Base-by-base conservation (phyloP, 2,888 invertebrate species). In the Hyalella azteca region DNA sequence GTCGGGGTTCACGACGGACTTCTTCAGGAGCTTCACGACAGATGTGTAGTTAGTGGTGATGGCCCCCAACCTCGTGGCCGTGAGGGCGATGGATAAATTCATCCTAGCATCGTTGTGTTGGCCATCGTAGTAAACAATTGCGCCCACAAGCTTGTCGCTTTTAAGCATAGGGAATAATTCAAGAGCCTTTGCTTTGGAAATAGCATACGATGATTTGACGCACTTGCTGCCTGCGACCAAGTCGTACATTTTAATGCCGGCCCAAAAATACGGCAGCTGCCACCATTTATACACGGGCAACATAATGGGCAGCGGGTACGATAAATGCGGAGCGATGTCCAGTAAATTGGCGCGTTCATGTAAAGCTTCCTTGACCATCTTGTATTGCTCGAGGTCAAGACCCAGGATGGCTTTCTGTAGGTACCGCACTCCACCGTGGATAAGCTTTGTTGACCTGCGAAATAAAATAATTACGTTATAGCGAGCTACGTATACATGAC, bases 31-130 rank as follows among this genome's bases (percentile, higher is more conserved):
- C 85, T 92, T 91, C 41, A 91, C 89, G 1, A 95, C 96, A 86
- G 92, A 92, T 40, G 95, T 94, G 88, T 99, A 98, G 90, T 99
- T 99, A 60, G 93, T 94, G 78, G 97, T 93, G 32, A 95, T 94
- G 54, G 98, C 98, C 77, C 99, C 99, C 86, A 96, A 93, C 26
- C 75, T 41, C 0, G 97, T 94, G 0, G 99, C 98, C 0, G 98
- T 97, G 85, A 99, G 88, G 0, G 97, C 97, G 80, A 99, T 93
- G 0, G 97, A 94, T 85, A 99, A 89, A 88, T 97, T 97, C 98
- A 99, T 99, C 84, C 99, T 91, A 0, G 99, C 98, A 89, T 99
- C 99, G 88, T 99, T 98, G 90, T 99, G 98, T 88, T 98, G 98
- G 40, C 97, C 96, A 89, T 99, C 99, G 88, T 98, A 99, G 89